These are phyloP conservation scores for Nannoperca obscura DNA, from an alignment of 2,797 vertebrate genomes.

Conservation along the genomic window DNA sequence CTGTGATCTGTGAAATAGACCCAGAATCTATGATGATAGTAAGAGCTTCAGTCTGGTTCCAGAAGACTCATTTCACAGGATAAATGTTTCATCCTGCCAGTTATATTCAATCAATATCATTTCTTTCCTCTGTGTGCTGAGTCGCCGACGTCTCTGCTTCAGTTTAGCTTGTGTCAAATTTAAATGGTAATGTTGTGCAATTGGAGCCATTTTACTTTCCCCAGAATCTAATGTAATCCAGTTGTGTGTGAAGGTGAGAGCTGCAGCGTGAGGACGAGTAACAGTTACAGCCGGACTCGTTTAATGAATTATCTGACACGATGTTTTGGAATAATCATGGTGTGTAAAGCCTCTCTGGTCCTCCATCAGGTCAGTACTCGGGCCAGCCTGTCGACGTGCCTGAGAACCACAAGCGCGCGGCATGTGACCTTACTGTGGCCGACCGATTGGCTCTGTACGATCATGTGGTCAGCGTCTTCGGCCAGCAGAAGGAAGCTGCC, in stretches of 20 bases:
- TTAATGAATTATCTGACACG: too few relatives aligned
- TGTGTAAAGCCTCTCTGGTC: constrained; percentile 60
- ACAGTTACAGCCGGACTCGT: not conserved
- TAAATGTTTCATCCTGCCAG: too few relatives aligned
- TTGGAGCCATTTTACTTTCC: not conserved
- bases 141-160: not conserved
- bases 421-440: constrained; percentile 93
- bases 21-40: not conserved
- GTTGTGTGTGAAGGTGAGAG: not conserved
- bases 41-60: not conserved
- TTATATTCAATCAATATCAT: not conserved
- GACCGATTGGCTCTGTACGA: constrained; percentile 95
- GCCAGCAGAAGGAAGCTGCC: constrained; percentile 83
- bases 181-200: not conserved
- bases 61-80: too few relatives aligned
- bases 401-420: constrained; percentile 91
- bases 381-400: constrained; percentile 90
- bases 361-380: constrained; percentile 88
- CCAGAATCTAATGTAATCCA: not conserved
- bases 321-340: not conserved
- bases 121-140: not conserved
- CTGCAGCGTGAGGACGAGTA: not conserved
- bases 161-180: not conserved
- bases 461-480: constrained; percentile 87
- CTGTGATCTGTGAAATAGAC: not conserved